Conservation (phyloP, 53 echinoderm and acorn worm species). For the Echinarachnius parma region DNA sequence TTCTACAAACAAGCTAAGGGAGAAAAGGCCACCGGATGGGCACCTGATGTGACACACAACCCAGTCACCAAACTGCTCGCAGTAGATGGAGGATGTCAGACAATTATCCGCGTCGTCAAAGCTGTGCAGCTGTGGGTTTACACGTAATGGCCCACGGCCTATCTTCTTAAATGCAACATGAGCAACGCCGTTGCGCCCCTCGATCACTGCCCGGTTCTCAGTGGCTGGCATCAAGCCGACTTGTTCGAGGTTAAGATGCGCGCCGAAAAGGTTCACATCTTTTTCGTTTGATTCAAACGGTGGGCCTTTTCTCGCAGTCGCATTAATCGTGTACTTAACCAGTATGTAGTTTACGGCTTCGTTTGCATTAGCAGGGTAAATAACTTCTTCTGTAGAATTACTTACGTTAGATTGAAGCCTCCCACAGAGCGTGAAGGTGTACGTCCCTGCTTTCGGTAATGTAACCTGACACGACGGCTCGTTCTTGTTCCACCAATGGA, state of each 20-base stretch:
- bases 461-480: constrained; percentile 8
- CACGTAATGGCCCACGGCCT: not conserved
- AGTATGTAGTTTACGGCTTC: not conserved
- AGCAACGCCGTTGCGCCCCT: not conserved
- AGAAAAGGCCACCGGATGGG: not conserved
- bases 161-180: constrained; percentile 20
- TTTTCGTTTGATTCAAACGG: not conserved
- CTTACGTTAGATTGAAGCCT: not conserved
- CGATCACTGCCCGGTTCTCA: not conserved
- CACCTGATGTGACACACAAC: constrained; percentile 29
- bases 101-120: not conserved
- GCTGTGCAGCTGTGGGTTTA: not conserved
- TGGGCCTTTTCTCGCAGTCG: not conserved
- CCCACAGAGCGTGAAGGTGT: constrained; percentile 5
- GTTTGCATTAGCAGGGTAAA: too few relatives aligned
- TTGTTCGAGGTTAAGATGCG: constrained; percentile 5
- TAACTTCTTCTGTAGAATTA: too few relatives aligned
- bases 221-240: constrained; percentile 1
- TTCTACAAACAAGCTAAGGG: constrained; percentile 6
- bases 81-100: constrained; percentile 2
- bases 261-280: not conserved
- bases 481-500: constrained; percentile 29
- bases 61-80: constrained; percentile 24
- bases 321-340: constrained; percentile 2
- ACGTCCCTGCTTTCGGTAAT: constrained; percentile 24